Evolutionary conservation across 2,888 invertebrate species (phyloP).

Genomic region (Beris chalybata): DNA sequence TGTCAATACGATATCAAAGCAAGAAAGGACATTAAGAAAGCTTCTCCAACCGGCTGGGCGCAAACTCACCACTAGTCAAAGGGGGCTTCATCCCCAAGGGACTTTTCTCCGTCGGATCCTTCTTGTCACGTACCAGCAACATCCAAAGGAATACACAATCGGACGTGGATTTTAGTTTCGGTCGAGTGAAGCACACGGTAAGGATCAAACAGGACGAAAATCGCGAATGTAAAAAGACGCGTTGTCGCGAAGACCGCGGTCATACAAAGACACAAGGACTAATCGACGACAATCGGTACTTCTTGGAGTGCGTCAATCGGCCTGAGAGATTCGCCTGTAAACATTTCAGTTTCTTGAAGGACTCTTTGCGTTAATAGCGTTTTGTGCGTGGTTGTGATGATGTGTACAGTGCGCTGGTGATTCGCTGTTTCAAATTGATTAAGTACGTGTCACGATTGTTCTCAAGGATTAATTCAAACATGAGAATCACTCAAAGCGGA

Average conservation of each 20-base stretch:
- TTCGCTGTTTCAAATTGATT: slow-evolving; percentile 20
- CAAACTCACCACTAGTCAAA: slow-evolving; percentile 35
- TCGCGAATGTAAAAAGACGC: background rate
- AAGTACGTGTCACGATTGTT: slow-evolving; percentile 28
- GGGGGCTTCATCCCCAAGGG: slow-evolving; percentile 3
- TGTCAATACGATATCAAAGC: no score
- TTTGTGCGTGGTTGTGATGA: background rate
- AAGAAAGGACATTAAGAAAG: background rate
- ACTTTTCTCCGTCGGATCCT: slow-evolving; percentile 7
- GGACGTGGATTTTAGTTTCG: slow-evolving; percentile 30
- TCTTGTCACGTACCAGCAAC: background rate
- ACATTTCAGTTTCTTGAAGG: slow-evolving; percentile 24
- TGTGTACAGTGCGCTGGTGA: background rate
- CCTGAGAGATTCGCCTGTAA: slow-evolving; percentile 19
- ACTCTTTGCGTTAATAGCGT: slow-evolving; percentile 15
- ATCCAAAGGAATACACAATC: slow-evolving; percentile 1
- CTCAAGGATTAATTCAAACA: slow-evolving; percentile 20
- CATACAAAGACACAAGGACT: slow-evolving; percentile 1
- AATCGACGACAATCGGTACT: slow-evolving; percentile 1
- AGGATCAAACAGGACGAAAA: slow-evolving; percentile 15
- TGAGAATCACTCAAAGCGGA: slow-evolving; percentile 7
- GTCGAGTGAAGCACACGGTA: slow-evolving; percentile 34
- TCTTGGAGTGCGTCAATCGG: slow-evolving; percentile 7
- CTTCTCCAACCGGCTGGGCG: slow-evolving; percentile 17
- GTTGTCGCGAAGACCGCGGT: slow-evolving; percentile 12